Conservation (phyloP, 2,888 invertebrate genomes). For the Lumbricus terrestris region DNA sequence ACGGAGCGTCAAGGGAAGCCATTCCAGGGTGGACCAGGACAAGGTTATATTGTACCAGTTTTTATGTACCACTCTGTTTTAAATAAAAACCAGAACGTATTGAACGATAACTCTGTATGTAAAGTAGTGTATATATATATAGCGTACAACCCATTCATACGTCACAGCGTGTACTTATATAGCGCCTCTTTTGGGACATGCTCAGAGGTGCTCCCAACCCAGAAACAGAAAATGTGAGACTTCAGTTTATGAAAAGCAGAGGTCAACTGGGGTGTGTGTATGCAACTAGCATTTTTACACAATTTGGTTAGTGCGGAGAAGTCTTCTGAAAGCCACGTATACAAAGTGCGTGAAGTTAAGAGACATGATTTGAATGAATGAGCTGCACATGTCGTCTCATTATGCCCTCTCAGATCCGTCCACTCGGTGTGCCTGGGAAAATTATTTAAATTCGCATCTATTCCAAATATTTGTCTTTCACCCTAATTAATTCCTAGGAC, state of each 20-base stretch:
- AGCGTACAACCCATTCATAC: no score
- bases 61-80: background rate
- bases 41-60: background rate
- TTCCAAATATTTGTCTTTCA: background rate
- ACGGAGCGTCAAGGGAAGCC: no score
- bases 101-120: background rate
- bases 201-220: no score
- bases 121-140: background rate
- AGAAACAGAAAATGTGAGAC: no score
- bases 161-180: no score
- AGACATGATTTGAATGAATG: background rate
- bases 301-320: no score
- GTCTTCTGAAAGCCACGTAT: background rate
- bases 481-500: background rate
- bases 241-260: no score
- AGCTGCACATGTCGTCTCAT: background rate
- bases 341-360: background rate
- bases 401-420: background rate
- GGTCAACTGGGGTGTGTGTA: no score
- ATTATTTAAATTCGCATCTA: background rate
- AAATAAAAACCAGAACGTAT: background rate
- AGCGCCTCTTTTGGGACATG: no score
- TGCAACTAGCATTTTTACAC: no score
- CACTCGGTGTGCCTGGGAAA: background rate
- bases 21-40: no score